Evolutionary conservation across 1,140 invertebrate genomes (phyloP).

Genomic region (Caenorhabditis tropicalis): DNA sequence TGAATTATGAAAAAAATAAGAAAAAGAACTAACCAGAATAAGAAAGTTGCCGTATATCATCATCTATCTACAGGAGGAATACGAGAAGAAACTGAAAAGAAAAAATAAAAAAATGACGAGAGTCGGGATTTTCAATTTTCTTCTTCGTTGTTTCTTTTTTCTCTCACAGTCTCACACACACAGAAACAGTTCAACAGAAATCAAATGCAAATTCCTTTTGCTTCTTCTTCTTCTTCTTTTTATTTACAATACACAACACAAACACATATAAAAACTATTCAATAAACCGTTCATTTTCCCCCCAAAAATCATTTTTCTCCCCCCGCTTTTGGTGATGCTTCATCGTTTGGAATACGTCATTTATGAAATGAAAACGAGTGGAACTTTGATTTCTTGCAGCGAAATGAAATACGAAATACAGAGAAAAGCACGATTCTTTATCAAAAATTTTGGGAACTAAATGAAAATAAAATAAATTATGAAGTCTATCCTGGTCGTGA

Average conservation of each 20-base stretch:
- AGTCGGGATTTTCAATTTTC: background rate
- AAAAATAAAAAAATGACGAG: too few relatives aligned
- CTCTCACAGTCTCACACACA: background rate
- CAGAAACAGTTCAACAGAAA: background rate
- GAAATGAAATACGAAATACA: background rate
- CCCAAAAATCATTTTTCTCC: background rate
- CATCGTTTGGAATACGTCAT: background rate
- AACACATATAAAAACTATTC: background rate
- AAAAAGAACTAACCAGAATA: too few relatives aligned
- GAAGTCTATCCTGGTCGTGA: too few relatives aligned
- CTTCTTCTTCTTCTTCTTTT: background rate
- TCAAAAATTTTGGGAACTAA: too few relatives aligned
- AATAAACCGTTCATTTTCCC: slow-evolving; percentile 10
- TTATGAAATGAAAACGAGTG: background rate
- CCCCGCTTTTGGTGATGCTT: background rate
- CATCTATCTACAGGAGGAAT: too few relatives aligned
- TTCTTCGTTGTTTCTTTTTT: background rate
- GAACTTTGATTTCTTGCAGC: too few relatives aligned
- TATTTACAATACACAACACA: slow-evolving; percentile 1
- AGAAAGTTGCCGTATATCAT: too few relatives aligned
- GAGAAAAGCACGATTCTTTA: too few relatives aligned
- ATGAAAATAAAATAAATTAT: too few relatives aligned
- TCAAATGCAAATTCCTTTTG: background rate
- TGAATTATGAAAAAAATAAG: too few relatives aligned
- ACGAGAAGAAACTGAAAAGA: too few relatives aligned